These are phyloP conservation scores for Malthinus flaveolus DNA, from an alignment of 2,888 invertebrate genomes.

Conservation along the genomic window DNA sequence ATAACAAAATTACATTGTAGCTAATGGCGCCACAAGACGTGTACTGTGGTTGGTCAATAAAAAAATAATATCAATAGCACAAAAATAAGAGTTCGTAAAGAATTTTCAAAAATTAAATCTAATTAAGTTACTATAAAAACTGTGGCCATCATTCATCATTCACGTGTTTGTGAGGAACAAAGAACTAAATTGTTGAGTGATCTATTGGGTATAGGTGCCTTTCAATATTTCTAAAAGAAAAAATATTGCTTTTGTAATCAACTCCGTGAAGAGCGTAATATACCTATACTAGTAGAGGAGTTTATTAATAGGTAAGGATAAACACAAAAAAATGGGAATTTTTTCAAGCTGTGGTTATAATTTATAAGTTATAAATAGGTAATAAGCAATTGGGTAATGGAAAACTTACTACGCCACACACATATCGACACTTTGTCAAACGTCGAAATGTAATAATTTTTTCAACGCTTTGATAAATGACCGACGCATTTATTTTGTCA, in stretches of 20 bases:
- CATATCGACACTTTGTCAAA: conserved; percentile 24
- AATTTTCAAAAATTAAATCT: too few species aligned
- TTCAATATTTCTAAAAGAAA: conserved; percentile 32
- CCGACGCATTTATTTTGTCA: background rate
- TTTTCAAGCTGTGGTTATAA: too few species aligned
- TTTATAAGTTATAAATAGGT: too few species aligned
- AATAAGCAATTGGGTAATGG: conserved; percentile 33
- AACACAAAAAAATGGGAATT: conserved; percentile 8
- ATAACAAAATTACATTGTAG: conserved; percentile 24
- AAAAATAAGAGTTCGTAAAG: too few species aligned
- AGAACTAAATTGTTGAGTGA: conserved; percentile 25
- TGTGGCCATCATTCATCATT: conserved; percentile 6
- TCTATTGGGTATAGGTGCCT: conserved; percentile 31
- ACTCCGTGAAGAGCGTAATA: conserved; percentile 28
- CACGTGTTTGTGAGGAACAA: background rate
- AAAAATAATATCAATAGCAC: too few species aligned
- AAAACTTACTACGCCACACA: conserved; percentile 1
- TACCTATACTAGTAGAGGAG: too few species aligned
- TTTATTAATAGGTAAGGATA: conserved; percentile 20
- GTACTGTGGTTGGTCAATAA: conserved; percentile 24
- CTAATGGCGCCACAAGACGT: conserved; percentile 31
- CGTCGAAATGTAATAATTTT: conserved; percentile 22
- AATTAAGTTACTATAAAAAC: background rate
- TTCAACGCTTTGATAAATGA: conserved; percentile 20
- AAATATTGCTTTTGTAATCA: conserved; percentile 37